These are phyloP conservation scores for Metopolophium dirhodum DNA, from an alignment of 1,140 invertebrate species.

Conservation along the genomic window DNA sequence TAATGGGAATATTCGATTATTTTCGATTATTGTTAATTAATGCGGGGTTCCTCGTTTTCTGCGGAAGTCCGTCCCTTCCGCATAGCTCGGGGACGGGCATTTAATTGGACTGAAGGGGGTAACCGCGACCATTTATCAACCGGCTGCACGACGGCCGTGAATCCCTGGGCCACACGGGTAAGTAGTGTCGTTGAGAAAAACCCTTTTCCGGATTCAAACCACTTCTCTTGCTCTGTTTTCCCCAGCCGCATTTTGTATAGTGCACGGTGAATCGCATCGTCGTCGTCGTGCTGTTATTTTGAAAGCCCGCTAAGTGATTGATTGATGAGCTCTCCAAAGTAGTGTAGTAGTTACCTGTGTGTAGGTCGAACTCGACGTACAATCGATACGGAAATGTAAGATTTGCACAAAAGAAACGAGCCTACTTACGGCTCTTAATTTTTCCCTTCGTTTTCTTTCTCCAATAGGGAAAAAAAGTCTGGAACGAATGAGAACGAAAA, in stretches of 20 bases:
- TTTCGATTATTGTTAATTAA: slow-evolving; percentile 51
- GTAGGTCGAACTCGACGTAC: slow-evolving; percentile 24
- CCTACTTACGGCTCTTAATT: slow-evolving; percentile 15
- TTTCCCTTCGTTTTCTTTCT: background rate
- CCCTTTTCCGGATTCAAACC: background rate
- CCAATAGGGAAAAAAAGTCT: background rate
- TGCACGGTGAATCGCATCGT: background rate
- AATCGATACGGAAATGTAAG: slow-evolving; percentile 17
- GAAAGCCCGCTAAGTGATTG: slow-evolving; percentile 43
- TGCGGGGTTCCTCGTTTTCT: background rate
- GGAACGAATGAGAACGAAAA: background rate
- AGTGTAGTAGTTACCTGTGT: background rate
- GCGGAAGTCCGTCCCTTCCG: background rate
- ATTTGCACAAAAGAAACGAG: slow-evolving; percentile 31
- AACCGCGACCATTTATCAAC: slow-evolving; percentile 48
- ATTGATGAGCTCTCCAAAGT: slow-evolving; percentile 49
- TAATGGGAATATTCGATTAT: slow-evolving; percentile 49
- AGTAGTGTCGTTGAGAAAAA: slow-evolving; percentile 44
- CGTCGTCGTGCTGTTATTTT: slow-evolving; percentile 35
- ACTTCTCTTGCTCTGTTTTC: background rate
- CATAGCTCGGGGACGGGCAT: background rate
- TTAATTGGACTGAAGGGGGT: slow-evolving; percentile 36
- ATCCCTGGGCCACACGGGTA: background rate
- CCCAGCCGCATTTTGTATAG: background rate
- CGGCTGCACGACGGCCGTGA: background rate